These are phyloP conservation scores for Mesorhabditis belari DNA, from an alignment of 2,888 invertebrate species.

Conservation along the genomic window DNA sequence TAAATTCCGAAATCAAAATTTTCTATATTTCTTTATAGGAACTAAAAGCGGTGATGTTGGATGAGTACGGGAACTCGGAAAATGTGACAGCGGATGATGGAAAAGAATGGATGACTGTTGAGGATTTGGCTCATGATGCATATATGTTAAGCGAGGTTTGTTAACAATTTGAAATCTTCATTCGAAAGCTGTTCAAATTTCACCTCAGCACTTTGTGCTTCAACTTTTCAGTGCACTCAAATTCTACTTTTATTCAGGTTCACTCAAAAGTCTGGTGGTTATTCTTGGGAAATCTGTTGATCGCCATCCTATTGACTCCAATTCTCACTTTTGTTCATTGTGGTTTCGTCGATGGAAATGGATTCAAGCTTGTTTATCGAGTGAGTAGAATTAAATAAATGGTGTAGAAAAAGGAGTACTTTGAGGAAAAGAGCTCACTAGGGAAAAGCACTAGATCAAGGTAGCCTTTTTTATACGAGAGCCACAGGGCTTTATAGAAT, in stretches of 20 bases:
- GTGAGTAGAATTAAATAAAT: too few species aligned
- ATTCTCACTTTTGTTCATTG: constrained; percentile 25
- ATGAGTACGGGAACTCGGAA: constrained; percentile 25
- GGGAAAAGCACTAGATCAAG: too few species aligned
- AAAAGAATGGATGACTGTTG: constrained; percentile 30
- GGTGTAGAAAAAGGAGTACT: too few species aligned
- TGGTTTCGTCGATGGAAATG: constrained; percentile 29
- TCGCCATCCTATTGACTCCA: constrained; percentile 24
- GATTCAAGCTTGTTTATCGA: constrained; percentile 32
- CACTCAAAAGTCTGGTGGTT: constrained; percentile 33
- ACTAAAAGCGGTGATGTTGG: constrained; percentile 32
- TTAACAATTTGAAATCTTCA: background rate
- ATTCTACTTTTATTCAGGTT: constrained; percentile 16
- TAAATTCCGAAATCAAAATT: background rate
- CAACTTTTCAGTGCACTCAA: background rate
- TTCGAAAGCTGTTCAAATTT: background rate
- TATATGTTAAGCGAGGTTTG: constrained; percentile 22
- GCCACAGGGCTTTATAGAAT: too few species aligned
- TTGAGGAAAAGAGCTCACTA: too few species aligned
- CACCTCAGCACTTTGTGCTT: background rate
- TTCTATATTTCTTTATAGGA: constrained; percentile 11
- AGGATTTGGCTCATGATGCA: constrained; percentile 30
- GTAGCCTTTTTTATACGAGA: too few species aligned
- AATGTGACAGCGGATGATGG: constrained; percentile 22
- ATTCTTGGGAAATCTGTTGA: constrained; percentile 32